Evolutionary conservation across 2,113 vertebrate species (phyloP).

Genomic region (Tonatia bakeri): DNA sequence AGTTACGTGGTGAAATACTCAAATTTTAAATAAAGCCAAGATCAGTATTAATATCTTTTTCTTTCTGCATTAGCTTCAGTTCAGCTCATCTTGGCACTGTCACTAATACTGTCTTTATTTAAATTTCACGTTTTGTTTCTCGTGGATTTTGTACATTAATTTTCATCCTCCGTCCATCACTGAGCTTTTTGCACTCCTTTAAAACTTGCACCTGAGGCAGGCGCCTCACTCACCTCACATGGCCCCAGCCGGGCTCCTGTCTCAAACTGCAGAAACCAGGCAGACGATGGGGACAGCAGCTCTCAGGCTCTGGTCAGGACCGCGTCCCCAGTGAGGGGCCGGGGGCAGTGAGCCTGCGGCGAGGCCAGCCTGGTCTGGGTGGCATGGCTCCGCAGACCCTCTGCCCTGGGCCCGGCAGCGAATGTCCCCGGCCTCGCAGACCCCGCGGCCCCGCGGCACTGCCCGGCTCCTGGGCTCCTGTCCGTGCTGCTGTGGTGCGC

Average conservation of each 20-base stretch:
- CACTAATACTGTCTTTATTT: not conserved
- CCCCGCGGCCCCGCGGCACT: not conserved
- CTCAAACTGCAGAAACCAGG: not conserved
- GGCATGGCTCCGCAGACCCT: not conserved
- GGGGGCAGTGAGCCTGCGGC: fast-evolving
- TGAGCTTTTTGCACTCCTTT: not conserved
- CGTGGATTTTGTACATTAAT: not conserved
- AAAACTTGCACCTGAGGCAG: not conserved
- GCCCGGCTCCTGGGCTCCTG: not conserved
- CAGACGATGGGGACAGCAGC: not conserved
- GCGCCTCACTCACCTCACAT: not conserved
- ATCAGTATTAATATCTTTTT: not conserved
- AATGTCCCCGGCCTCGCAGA: not conserved
- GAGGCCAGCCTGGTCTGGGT: not conserved
- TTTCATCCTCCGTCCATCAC: not conserved
- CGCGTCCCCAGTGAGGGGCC: not conserved
- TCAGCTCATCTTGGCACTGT: not conserved
- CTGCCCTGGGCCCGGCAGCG: not conserved
- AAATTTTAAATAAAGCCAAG: not conserved
- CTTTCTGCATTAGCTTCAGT: not conserved
- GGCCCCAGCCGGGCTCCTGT: not conserved
- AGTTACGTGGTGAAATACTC: not conserved
- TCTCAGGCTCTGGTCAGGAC: not conserved
- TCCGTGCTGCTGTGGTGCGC: not conserved
- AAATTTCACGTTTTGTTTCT: not conserved